Base-by-base conservation (phyloP, 2,888 invertebrate species). In the Nymphalis polychloros region DNA sequence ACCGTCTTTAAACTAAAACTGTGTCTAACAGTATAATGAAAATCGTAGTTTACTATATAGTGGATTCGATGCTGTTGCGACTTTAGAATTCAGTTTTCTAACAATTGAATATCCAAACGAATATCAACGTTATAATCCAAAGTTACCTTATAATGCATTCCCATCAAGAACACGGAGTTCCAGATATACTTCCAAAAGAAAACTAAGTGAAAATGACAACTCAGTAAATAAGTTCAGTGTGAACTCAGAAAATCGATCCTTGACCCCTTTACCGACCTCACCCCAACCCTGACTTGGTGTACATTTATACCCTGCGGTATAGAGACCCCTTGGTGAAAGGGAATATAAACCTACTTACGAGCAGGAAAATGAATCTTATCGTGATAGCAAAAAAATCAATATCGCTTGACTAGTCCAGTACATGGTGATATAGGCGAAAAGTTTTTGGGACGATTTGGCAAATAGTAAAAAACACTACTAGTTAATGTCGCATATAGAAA, bases 181-280 rank as follows among this genome's bases (percentile, higher is more conserved):
- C 13, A 41, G 41, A 41, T 41, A 63, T 52, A 46, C 27, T 35
- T 53, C n/a, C 35, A 31, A 50, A 19, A 27, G 60, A 55, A 49
- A 63, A 72, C 71, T 63, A 67, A 69, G 65, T 68, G 64, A 69
- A 69, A 67, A 71, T 70, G 72, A 71, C 67, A 72, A 63, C 66
- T 68, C 67, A 47, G 64, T 74, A 72, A 71, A 74, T 77, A 75
- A 74, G 74, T 76, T 74, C 76, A 72, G 73, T 70, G 74, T 73
- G 76, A 75, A 76, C 75, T 75, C 75, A 72, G 78, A 81, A 81
- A 82, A 83, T 83, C 82, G 81, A 82, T 83, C 78, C 78, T 79
- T 82, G 81, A 81, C 82, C 83, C 79, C 78, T 79, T 81, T 79
- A 73, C 75, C 73, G 73, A 74, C 75, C 70, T 74, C 73, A 72